A percentile compares a stretch with the other conserved stretches of the same genome.
Conservation (phyloP, 2,888 invertebrate species). For the Melanophora roralis region DNA sequence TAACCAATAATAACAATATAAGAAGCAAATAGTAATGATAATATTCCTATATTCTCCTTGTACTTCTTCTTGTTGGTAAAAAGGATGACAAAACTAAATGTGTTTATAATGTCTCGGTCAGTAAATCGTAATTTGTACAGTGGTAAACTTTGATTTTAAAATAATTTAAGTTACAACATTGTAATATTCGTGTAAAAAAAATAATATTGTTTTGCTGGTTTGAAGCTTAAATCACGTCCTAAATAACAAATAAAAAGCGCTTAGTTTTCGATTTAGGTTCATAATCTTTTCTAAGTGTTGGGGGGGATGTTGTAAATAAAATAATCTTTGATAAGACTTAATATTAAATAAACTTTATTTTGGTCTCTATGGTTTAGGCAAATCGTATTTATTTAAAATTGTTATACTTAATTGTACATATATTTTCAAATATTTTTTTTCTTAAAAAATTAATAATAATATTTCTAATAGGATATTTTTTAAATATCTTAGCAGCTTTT, state of each 20-base stretch:
- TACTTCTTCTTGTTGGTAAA: not conserved
- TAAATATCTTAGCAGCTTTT: no score
- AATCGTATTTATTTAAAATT: no score
- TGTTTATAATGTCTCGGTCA: slow-evolving; percentile 51
- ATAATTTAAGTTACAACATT: slow-evolving; percentile 44
- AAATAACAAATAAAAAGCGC: slow-evolving; percentile 20
- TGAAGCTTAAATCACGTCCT: slow-evolving; percentile 18
- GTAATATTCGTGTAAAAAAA: slow-evolving; percentile 2
- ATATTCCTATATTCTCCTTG: not conserved
- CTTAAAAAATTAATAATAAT: no score
- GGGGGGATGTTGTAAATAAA: not conserved
- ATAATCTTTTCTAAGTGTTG: slow-evolving; percentile 5
- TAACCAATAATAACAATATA: slow-evolving; percentile 14
- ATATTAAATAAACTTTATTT: no score
- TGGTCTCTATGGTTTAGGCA: no score
- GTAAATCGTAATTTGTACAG: slow-evolving; percentile 58
- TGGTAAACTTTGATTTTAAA: slow-evolving; percentile 62
- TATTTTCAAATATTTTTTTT: no score
- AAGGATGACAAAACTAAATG: slow-evolving; percentile 26
- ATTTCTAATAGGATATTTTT: no score
- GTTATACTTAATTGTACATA: no score
- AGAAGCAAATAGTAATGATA: slow-evolving; percentile 3
- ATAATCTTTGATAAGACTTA: not conserved
- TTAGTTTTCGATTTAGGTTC: slow-evolving; percentile 18
- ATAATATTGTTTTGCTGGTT: not conserved